Conservation (phyloP, 1,140 invertebrate species). For the Cotesia chilonis region DNA sequence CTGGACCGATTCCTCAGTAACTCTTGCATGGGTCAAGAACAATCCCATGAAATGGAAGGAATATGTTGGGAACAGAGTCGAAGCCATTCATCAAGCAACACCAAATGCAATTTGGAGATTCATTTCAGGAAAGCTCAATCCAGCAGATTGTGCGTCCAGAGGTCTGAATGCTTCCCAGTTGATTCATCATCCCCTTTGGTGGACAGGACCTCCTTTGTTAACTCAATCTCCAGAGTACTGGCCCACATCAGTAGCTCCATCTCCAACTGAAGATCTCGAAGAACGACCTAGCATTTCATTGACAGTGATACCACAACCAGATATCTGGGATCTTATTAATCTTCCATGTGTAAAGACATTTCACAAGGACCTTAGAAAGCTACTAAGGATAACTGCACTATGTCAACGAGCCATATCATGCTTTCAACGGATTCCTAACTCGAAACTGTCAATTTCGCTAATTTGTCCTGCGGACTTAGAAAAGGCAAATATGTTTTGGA, state of each 20-base stretch:
- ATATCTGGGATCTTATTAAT: neutral
- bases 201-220: constrained; percentile 9
- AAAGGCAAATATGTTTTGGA: too few species aligned
- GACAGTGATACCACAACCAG: neutral
- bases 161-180: constrained; percentile 7
- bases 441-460: neutral
- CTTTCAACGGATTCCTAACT: neutral
- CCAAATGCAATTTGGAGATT: neutral
- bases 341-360: neutral
- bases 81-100: too few species aligned
- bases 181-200: neutral
- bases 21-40: too few species aligned
- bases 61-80: too few species aligned
- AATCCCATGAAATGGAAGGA: too few species aligned
- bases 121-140: constrained; percentile 2
- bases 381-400: constrained; percentile 1
- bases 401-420: neutral
- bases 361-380: neutral
- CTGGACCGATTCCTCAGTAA: too few species aligned
- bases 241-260: neutral
- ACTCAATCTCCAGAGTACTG: neutral
- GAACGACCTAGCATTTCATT: neutral
- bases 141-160: constrained; percentile 26
- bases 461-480: neutral
- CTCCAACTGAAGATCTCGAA: neutral